phyloP scores from a whole-genome alignment of 1,140 invertebrate species.

The Aphidius gifuensis region DNA sequence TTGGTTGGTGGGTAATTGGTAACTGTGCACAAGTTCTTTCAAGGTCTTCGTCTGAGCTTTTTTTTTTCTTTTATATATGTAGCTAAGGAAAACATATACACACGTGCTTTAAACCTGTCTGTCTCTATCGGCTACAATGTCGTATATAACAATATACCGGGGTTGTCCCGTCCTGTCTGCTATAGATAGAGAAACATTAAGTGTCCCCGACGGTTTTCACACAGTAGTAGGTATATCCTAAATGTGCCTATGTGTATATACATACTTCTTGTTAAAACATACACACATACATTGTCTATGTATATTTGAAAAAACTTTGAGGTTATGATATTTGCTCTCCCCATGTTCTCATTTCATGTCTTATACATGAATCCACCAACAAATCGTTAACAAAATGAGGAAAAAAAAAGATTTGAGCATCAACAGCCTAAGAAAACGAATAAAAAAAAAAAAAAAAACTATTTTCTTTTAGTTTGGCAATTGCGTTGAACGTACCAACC shows the following conservation, averaged over 20 bases:
- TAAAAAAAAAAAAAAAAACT: no score
- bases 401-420: no score
- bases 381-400: constrained; percentile 27
- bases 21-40: constrained; percentile 44
- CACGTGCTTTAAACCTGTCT: constrained; percentile 10
- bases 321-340: constrained; percentile 35
- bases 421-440: no score
- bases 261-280: background rate
- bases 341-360: constrained; percentile 43
- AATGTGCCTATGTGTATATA: constrained; percentile 4
- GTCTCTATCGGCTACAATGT: constrained; percentile 34
- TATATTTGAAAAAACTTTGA: background rate
- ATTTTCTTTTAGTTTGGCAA: no score
- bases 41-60: constrained; percentile 29
- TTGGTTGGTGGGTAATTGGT: constrained; percentile 52
- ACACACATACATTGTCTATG: no score
- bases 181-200: constrained; percentile 55
- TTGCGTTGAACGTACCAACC: no score
- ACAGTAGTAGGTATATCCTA: constrained; percentile 6
- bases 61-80: background rate
- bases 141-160: constrained; percentile 55
- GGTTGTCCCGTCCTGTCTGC: constrained; percentile 40
- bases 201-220: constrained; percentile 37
- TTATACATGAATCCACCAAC: constrained; percentile 29
- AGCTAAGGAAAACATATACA: background rate